Evolutionary conservation across 2,797 vertebrate species (phyloP), one percentile per base, ranked within the genome.

Genomic region (Myripristis jacobus): DNA sequence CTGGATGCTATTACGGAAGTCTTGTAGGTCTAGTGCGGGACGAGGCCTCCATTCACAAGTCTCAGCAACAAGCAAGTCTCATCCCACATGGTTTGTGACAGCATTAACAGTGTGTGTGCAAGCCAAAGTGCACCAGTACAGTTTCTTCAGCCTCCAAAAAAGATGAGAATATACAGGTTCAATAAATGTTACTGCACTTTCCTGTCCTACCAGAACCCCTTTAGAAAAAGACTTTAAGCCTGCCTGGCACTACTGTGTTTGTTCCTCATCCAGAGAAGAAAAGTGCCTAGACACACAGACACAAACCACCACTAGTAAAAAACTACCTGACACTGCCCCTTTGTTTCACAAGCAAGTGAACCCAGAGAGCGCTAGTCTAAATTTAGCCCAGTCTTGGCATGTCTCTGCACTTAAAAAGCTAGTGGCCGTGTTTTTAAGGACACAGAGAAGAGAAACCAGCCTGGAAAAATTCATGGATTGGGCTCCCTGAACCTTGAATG

Each of bases 1-100:
- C 73, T 85, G 64, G 66, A 82, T 85, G 21, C 70, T 34, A 76
- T 86, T 73, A 81, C 4, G 18, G 62, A 74, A 72, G 56, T 48
- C 57, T 64, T 73, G 56, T 9, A 50, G 65, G 52, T 75, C 48
- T 64, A 41, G 25, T 22, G n/a, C n/a, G 19, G 77, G 53, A 78
- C 0, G 2, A 47, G 7, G 41, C 11, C 59, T 48, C 50, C 0
- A 15, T 52, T 70, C 59, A 79, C 68, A 15, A 57, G 31, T 61
- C 36, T 36, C 9, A 34, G 70, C 19, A 53, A 51, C 10, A n/a
- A 73, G n/a, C 6, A 57, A n/a, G 16, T 46, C 27, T 59, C n/a
- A 21, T 19, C 5, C 13, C 46, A 71, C 29, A 51, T n/a, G n/a
- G n/a, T n/a, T n/a, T 46, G 70, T 66, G 18, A 25, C 11, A 65